Evolutionary conservation across 2,888 invertebrate species (phyloP), one percentile per base, ranked within the genome.

Genomic region (Acrocera orbiculus): DNA sequence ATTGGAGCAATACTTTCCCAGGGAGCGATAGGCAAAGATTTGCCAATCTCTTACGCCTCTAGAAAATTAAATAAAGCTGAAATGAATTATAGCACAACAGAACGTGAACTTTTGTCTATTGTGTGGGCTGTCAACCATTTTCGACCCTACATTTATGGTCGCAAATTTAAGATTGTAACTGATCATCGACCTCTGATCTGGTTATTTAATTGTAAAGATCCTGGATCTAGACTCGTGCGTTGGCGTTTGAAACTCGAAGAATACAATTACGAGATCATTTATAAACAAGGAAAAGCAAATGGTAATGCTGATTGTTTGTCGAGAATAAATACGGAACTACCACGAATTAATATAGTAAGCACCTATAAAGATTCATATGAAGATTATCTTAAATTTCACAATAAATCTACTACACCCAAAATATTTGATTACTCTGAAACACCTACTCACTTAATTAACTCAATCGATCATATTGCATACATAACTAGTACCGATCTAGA

Each of bases 221-320:
- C 31, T 14, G 16, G 16, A 19, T 27, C 10, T 22, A 38, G 44
- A 29, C 26, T 54, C 5, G 30, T 46, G 5, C 30, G 47, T 19
- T 50, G 23, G 31, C 24, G 14, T 23, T 22, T n/a, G 25, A 24
- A 22, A 16, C 25, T 6, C 23, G 31, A 31, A 4, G 31, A 31
- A 8, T 16, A 23, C 15, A 24, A 16, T 15, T 10, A 31, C 13
- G 31, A 31, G 23, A 24, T 24, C 4, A 8, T 31, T 17, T 16
- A 20, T 16, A 34, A 17, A 13, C 19, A 28, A 23, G 27, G 33
- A 5, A n/a, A 15, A 14, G 16, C 28, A 3, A 28, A 35, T 11
- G 29, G 27, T 10, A 30, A 35, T 17, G 35, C 35, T 13, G 31
- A 30, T 16, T 25, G 31, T 11, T 16, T 31, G 11, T 31, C 31